These are phyloP conservation scores for Drosophila acutilabella DNA, from an alignment of 2,888 invertebrate genomes.

Conservation along the genomic window DNA sequence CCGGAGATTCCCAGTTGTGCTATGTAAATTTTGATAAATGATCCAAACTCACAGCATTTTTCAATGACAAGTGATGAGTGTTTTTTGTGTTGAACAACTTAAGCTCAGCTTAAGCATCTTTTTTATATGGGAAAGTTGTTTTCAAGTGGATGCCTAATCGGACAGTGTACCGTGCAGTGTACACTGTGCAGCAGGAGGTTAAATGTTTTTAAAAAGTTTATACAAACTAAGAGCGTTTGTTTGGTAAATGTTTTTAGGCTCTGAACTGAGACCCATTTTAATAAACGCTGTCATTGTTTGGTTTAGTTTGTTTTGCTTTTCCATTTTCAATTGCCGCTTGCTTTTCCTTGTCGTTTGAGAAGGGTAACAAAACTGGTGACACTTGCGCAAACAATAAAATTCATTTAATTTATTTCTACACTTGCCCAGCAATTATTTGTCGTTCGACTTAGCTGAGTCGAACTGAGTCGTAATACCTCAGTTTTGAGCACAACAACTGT, in stretches of 20 bases:
- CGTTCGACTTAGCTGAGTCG: conserved; percentile 16
- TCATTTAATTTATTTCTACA: conserved; percentile 42
- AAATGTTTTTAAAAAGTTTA: conserved; percentile 47
- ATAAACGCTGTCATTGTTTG: conserved; percentile 49
- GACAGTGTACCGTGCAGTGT: background rate
- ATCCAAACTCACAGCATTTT: conserved; percentile 39
- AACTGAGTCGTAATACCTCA: conserved; percentile 4
- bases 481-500: conserved; percentile 1
- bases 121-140: conserved; percentile 56
- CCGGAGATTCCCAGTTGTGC: conserved; percentile 24
- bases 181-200: conserved; percentile 45
- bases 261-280: conserved; percentile 38
- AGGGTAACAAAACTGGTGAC: conserved; percentile 40
- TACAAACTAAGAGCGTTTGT: conserved; percentile 27
- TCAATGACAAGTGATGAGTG: conserved; percentile 22
- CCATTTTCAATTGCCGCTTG: background rate
- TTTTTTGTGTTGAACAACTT: conserved; percentile 40
- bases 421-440: conserved; percentile 42
- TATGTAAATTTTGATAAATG: conserved; percentile 72
- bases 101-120: conserved; percentile 27
- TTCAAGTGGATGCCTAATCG: conserved; percentile 7
- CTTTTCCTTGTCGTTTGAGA: conserved; percentile 15
- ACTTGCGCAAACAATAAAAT: conserved; percentile 49
- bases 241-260: conserved; percentile 33
- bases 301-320: conserved; percentile 21